A percentile compares a stretch with the other conserved stretches of the same genome.
Conservation (phyloP, 2,113 vertebrate species). For the Ctenodactylus gundi region DNA sequence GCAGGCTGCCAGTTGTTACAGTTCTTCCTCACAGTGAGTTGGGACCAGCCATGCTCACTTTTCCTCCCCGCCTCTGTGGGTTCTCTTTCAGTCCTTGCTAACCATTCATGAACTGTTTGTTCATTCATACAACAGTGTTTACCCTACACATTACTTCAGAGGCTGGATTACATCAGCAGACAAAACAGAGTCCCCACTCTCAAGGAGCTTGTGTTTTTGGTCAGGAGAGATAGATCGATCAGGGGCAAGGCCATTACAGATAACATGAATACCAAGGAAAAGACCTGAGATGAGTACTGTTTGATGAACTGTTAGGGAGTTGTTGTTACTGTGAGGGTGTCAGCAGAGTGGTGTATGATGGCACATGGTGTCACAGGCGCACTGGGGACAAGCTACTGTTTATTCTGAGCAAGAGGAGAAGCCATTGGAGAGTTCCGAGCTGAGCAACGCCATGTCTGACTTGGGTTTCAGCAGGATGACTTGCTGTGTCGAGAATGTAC, state of each 20-base stretch:
- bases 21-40: neutral
- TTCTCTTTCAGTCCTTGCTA: neutral
- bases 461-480: neutral
- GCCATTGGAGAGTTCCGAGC: neutral
- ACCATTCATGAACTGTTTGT: neutral
- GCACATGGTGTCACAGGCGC: neutral
- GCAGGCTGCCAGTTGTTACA: neutral
- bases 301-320: neutral
- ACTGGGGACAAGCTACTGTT: neutral
- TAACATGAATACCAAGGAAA: neutral
- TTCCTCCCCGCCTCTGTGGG: neutral
- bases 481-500: neutral
- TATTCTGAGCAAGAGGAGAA: neutral
- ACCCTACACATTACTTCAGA: neutral
- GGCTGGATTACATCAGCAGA: neutral
- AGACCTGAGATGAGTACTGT: neutral
- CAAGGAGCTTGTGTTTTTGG: neutral
- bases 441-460: neutral
- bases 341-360: neutral
- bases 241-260: neutral
- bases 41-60: fast-evolving
- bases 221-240: neutral
- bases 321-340: neutral
- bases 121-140: neutral
- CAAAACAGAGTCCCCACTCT: neutral